Base-by-base conservation (phyloP, 1,140 invertebrate species). In the Bombus impatiens region DNA sequence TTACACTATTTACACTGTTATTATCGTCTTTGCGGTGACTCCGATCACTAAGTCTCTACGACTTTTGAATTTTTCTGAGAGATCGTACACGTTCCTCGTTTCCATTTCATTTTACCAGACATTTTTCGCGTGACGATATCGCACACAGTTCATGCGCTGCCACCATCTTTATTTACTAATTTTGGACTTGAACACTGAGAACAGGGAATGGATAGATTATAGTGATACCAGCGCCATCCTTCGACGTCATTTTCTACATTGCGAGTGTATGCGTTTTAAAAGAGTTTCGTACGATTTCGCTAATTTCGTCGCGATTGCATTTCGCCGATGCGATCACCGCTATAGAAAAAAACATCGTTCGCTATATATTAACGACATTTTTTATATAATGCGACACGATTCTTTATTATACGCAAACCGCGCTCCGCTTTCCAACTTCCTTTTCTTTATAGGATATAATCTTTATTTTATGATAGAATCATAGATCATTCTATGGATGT, bases 81-180 rank as follows among this genome's bases (percentile, higher is more conserved):
- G 78, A 88, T 90, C 87, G 77, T 84, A 81, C 85, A 86, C 82
- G 71, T 91, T 86, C 86, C 90, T 57, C 89, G 86, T 90, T 94
- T 95, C 89, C 93, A 93, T 90, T 91, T 94, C 92, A 94, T 93
- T 94, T 95, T 94, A 91, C 79, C 86, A 91, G 91, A 92, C 92
- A 92, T 93, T 88, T 91, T 87, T 80, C 78, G 88, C 85, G 82
- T 87, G 90, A 89, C 92, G 91, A 93, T 92, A 91, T 88, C 78
- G 88, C 91, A 90, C 90, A 91, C 93, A 86, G 88, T 92, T 93
- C 91, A 78, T 82, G 86, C 88, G 89, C 86, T 91, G 92, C 91
- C 92, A 93, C 93, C 94, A 94, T 95, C 94, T 93, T 93, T 95
- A 95, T 95, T 95, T 94, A 95, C 94, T 94, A 95, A 95, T 94